Evolutionary conservation across 2,797 vertebrate species (phyloP), one percentile per base, ranked within the genome.

Genomic region (Leptatherina wallacei): DNA sequence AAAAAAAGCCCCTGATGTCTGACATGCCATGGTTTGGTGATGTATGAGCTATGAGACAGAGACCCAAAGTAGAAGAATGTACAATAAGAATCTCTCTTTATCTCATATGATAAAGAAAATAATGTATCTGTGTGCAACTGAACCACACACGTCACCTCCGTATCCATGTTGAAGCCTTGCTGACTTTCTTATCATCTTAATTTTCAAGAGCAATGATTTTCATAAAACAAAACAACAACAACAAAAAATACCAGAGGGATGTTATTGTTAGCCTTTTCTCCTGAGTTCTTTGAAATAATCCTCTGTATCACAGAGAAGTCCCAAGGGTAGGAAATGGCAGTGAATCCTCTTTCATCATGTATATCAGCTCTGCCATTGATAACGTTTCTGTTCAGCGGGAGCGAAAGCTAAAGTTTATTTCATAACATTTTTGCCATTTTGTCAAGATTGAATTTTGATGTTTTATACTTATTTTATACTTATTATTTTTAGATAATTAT

Each of bases 1-100:
- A 42, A 20, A 36, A 55, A 32, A 65, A 65, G 77, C 83, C 75
- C 84, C 78, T 75, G 80, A 85, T 84, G 87, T 87, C 83, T 87
- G 86, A 87, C 86, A 75, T 84, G 78, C 84, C 89, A 85, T 69
- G 80, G 82, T 82, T 81, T 82, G 63, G 60, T 84, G 86, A 90
- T 89, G 54, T 85, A 88, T 82, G 90, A 88, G 81, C 87, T 71
- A 61, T 14, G 67, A 86, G 84, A 87, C 73, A 75, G 71, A 75
- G 78, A 82, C 68, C 65, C 80, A 40, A 78, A 85, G 75, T 52
- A 77, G 75, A 88, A 83, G 72, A 90, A 85, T 81, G 40, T 16
- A 60, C 38, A 52, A 62, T 81, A 78, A 73, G 49, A 81, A 75
- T 79, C 83, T 85, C 56, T 77, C 78, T 82, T 84, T 73, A 67